A percentile compares a stretch with the other conserved stretches of the same genome.
phyloP scores from a whole-genome alignment of 2,113 vertebrate genomes.

The Crocuta crocuta region DNA sequence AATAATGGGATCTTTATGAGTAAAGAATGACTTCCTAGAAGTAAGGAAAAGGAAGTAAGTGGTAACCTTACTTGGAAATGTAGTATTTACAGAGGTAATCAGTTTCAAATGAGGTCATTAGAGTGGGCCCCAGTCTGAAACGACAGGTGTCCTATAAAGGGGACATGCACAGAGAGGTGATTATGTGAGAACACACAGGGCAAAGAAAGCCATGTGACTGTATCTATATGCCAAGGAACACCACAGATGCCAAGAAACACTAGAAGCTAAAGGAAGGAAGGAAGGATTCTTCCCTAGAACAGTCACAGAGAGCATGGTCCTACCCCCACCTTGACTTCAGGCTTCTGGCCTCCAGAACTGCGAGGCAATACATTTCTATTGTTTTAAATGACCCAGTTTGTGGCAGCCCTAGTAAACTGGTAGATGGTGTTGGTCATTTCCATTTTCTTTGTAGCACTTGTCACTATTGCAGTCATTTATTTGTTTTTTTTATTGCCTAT shows the following conservation, averaged over 20 bases:
- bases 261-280: neutral
- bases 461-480: neutral
- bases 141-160: neutral
- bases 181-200: neutral
- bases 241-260: neutral
- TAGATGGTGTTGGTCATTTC: neutral
- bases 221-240: neutral
- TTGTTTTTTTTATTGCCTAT: neutral
- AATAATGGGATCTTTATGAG: neutral
- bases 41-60: neutral
- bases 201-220: neutral
- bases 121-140: neutral
- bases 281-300: neutral
- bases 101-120: neutral
- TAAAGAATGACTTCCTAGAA: neutral
- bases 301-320: neutral
- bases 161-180: neutral
- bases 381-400: neutral
- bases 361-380: neutral
- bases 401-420: neutral
- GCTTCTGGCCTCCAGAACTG: neutral
- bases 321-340: neutral
- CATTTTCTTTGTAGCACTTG: neutral
- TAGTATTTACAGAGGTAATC: neutral
- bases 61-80: neutral